Evolutionary conservation across 2,113 vertebrate species (phyloP), one percentile per base, ranked within the genome.

Genomic region (Vanacampus margaritifer): DNA sequence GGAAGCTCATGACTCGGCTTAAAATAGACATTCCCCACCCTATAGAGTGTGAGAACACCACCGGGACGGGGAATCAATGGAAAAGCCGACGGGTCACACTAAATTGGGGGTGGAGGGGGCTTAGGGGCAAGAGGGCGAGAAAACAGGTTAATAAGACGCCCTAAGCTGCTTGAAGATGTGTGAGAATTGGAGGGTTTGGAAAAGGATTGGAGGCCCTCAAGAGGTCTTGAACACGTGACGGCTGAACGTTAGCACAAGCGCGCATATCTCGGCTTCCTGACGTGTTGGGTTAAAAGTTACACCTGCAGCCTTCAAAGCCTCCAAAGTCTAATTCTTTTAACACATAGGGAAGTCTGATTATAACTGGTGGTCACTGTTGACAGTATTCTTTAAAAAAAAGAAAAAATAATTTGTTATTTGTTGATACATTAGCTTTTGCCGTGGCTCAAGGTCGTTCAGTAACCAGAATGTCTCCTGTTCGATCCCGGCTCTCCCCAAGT

Each of bases 121-220:
- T 90, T 86, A 85, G 63, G 63, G 64, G 69, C 11, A 51, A 73
- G 50, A 71, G 79, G 79, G 87, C 83, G 84, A 86, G 84, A 90
- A 86, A 87, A 88, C 76, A 68, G 72, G 81, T 85, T 86, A 84
- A 85, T 84, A 80, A 79, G 79, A 75, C 69, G 60, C 67, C 1
- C 0, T 87, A 85, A 89, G 80, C 87, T 61, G 81, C 70, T 83
- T 85, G 78, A 84, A 88, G 79, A 90, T 86, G 89, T 89, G 89
- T 89, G 89, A 89, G 86, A 90, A 90, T 81, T 68, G 21, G 69
- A 83, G 81, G 79, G 76, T 85, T 88, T 57, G 26, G 85, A 80
- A 86, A 83, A 78, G 79, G 77, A 79, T 73, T 73, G 74, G 48
- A 23, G 79, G 79, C 77, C 75, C 64, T 57, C 79, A 73, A 72